These are phyloP conservation scores for Andricus grossulariae DNA, from an alignment of 1,140 invertebrate species.

Conservation along the genomic window DNA sequence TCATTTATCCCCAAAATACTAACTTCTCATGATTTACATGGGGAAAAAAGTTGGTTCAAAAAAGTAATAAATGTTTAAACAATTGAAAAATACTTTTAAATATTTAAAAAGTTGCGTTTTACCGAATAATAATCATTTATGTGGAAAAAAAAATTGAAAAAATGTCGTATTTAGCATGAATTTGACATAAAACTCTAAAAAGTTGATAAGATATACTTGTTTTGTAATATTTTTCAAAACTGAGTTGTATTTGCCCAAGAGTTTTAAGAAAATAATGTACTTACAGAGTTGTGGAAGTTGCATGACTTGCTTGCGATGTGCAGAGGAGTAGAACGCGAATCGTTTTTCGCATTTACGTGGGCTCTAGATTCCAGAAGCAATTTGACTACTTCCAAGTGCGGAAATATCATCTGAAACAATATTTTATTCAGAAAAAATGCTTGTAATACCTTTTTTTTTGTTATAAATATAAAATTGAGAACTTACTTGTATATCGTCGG, in stretches of 20 bases:
- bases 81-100: too few relatives aligned
- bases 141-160: too few relatives aligned
- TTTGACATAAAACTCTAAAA: too few relatives aligned
- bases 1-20: too few relatives aligned
- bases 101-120: too few relatives aligned
- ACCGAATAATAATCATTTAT: too few relatives aligned
- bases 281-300: conserved; percentile 84
- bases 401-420: conserved; percentile 82
- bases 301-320: conserved; percentile 85
- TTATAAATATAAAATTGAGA: not conserved
- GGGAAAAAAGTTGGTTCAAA: too few relatives aligned
- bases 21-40: too few relatives aligned
- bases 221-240: too few relatives aligned
- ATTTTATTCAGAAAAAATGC: conserved; percentile 25
- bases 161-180: too few relatives aligned
- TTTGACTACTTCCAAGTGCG: conserved; percentile 81
- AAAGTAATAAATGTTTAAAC: too few relatives aligned
- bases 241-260: not conserved
- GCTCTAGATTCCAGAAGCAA: conserved; percentile 86
- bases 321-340: conserved; percentile 84
- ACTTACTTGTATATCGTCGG: conserved; percentile 82
- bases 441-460: conserved; percentile 4
- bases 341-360: conserved; percentile 85
- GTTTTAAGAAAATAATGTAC: conserved; percentile 45
- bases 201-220: too few relatives aligned